These are phyloP conservation scores for Ectemnius cavifrons DNA, from an alignment of 2,888 invertebrate species.

Conservation along the genomic window DNA sequence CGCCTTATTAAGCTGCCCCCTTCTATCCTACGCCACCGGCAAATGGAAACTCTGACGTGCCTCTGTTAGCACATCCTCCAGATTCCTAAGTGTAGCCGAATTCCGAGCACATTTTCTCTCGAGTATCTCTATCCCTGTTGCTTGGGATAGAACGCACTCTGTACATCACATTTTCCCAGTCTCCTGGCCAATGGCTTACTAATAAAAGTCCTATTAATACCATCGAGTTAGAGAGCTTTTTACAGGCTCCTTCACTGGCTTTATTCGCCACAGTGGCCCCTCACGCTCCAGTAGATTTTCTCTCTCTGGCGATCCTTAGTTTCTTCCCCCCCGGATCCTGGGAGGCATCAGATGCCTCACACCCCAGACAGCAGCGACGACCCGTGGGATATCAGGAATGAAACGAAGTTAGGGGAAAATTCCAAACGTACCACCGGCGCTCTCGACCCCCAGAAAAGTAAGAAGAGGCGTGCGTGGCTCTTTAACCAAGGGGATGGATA, in stretches of 20 bases:
- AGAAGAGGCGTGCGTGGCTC: conserved; percentile 72
- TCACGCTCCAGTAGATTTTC: conserved; percentile 15
- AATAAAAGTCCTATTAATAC: too few species aligned
- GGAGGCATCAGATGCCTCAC: conserved; percentile 33
- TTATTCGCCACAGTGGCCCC: conserved; percentile 3
- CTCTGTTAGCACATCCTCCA: not conserved
- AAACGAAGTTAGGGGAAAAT: conserved; percentile 56
- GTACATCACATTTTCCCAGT: conserved; percentile 3
- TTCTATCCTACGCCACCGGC: conserved; percentile 67
- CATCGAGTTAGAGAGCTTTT: too few species aligned
- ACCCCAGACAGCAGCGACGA: conserved; percentile 30
- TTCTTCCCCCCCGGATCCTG: conserved; percentile 27
- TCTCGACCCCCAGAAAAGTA: conserved; percentile 50
- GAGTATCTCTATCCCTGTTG: not conserved
- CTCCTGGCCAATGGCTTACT: conserved; percentile 8
- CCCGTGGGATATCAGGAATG: conserved; percentile 56
- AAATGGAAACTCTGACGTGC: conserved; percentile 75
- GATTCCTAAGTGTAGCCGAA: too few species aligned
- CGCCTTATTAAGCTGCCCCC: conserved; percentile 75
- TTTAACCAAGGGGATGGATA: conserved; percentile 75
- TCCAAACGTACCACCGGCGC: conserved; percentile 35
- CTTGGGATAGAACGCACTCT: not conserved
- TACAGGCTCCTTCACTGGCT: not conserved
- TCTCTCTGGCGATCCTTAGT: conserved; percentile 23
- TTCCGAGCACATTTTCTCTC: not conserved